Evolutionary conservation across 2,113 vertebrate species (phyloP), one percentile per base, ranked within the genome.

Genomic region (Mastomys coucha): DNA sequence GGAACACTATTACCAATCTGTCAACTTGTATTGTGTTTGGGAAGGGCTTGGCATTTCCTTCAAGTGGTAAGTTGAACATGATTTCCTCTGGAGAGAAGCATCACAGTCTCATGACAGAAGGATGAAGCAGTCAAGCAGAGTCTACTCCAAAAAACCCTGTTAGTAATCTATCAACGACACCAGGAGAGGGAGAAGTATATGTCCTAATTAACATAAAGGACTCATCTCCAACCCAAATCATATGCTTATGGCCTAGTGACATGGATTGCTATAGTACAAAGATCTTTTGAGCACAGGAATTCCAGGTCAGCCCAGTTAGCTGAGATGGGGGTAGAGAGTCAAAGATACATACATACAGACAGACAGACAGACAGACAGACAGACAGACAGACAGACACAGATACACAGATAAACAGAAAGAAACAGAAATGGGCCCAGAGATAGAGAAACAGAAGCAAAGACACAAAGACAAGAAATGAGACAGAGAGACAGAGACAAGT

Each of bases 1-100:
- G 16, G 31, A 91, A 91, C 11, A 26, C 69, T 7, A 56, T 36
- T 58, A 56, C 16, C 5, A n/a, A 76, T 7, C 4, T 33, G 12
- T 1, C 0, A 0, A 11, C 9, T 19, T 4, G 1, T 53, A 20
- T 22, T 4, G 13, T 63, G 65, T 53, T 28, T 72, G 9, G 4
- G 10, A 20, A 45, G 42, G 39, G 16, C 17, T 63, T 51, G 8
- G 7, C 7, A 12, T 63, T 42, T 33, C 3, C 53, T 80, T 53
- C 5, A 12, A 65, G n/a, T 60, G 10, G 19, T 26, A 4, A 2
- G 20, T 75, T 3, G n/a, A 69, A 13, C 36, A 39, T 16, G 1
- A 4, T 24, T 86, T 56, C n/a, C 6, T 70, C 13, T 26, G 65
- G 36, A 19, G 24, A 16, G 31, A 2, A 45, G 14, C 42, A 36